These are phyloP conservation scores for Encarsia formosa DNA, from an alignment of 2,888 invertebrate species.

Conservation along the genomic window DNA sequence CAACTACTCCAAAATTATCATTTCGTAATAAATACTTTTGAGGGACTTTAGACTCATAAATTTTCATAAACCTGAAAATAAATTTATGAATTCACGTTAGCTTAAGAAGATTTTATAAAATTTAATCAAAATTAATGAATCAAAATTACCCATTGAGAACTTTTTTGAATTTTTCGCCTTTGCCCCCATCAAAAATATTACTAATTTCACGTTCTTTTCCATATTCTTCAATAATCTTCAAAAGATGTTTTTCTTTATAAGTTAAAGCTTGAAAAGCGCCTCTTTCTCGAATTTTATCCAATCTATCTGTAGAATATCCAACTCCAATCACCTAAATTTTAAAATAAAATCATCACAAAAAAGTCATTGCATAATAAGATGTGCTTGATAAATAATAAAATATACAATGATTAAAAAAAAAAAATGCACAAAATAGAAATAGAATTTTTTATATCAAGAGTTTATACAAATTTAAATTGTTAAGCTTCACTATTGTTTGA, in stretches of 20 bases:
- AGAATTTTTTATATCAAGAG: too few relatives aligned
- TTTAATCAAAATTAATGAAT: background rate
- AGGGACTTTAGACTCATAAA: constrained; percentile 38
- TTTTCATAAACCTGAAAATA: constrained; percentile 40
- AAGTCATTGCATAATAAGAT: too few relatives aligned
- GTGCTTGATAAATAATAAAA: too few relatives aligned
- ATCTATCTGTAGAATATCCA: constrained; percentile 61
- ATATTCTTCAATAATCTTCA: constrained; percentile 56
- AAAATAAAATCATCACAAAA: too few relatives aligned
- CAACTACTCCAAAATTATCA: constrained; percentile 42
- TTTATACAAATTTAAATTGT: constrained; percentile 1
- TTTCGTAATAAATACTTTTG: constrained; percentile 39
- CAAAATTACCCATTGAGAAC: constrained; percentile 57
- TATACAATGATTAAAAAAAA: too few relatives aligned
- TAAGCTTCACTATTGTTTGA: constrained; percentile 7
- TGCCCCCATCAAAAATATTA: constrained; percentile 64
- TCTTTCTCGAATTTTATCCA: constrained; percentile 56
- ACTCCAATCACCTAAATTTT: constrained; percentile 62
- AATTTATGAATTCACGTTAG: background rate
- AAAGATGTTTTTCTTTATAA: constrained; percentile 55
- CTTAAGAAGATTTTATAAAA: background rate
- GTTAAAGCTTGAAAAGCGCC: constrained; percentile 65
- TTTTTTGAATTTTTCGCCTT: constrained; percentile 59
- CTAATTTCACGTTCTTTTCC: constrained; percentile 60
- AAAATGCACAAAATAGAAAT: too few relatives aligned